Evolutionary conservation across 2,113 vertebrate genomes (phyloP).

Genomic region (Tautogolabrus adspersus): DNA sequence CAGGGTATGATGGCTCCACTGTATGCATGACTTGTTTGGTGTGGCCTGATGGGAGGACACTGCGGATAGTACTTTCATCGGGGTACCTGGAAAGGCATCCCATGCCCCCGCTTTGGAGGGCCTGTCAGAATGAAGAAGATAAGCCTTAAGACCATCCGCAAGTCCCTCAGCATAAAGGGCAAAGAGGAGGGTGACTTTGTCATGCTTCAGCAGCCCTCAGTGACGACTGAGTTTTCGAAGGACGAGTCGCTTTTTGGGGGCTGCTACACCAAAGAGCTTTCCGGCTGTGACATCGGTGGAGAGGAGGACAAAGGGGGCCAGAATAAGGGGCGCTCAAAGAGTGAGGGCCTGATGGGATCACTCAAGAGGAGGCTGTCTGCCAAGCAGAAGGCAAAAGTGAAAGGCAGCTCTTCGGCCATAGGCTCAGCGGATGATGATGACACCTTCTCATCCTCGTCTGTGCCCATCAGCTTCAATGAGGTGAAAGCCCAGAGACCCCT

Average conservation of each 20-base stretch:
- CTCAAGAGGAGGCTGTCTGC: conserved; percentile 94
- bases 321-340: conserved; percentile 92
- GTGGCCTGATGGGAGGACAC: conserved; percentile 85
- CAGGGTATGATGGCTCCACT: conserved; percentile 86
- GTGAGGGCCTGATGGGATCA: conserved; percentile 96
- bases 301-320: conserved; percentile 90
- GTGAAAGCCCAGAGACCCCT: conserved; percentile 92
- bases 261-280: conserved; percentile 94
- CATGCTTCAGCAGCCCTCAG: conserved; percentile 91
- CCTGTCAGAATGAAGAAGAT: conserved; percentile 99
- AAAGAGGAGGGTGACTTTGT: conserved; percentile 98
- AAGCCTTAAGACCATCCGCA: conserved; percentile 98
- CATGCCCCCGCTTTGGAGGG: conserved; percentile 80
- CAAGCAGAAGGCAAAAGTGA: conserved; percentile 96
- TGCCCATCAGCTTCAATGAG: conserved; percentile 93
- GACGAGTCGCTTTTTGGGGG: conserved; percentile 94
- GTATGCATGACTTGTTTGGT: conserved; percentile 85
- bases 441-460: conserved; percentile 92
- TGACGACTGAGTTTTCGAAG: conserved; percentile 91
- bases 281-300: conserved; percentile 87
- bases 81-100: conserved; percentile 74
- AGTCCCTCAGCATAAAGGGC: conserved; percentile 98
- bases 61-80: conserved; percentile 81
- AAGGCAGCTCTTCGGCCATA: conserved; percentile 86
- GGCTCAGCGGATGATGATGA: conserved; percentile 91